Evolutionary conservation across 1,140 invertebrate species (phyloP).

Genomic region (Saxidomus purpurata): DNA sequence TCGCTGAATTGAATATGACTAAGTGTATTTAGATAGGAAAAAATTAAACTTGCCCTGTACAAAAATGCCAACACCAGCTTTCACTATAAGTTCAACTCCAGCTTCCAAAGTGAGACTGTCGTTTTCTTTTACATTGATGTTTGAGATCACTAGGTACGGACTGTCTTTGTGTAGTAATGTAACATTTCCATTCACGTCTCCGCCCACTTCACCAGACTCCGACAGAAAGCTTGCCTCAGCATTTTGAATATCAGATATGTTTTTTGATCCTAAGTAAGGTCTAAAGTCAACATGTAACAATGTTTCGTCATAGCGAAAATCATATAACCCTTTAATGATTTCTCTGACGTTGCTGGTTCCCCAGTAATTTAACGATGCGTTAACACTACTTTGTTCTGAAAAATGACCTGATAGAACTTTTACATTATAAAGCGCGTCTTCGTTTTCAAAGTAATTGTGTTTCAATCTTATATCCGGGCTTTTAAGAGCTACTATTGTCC

Average conservation of each 20-base stretch:
- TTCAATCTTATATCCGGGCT: background rate
- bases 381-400: background rate
- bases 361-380: constrained; percentile 52
- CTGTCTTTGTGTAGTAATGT: background rate
- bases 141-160: constrained; percentile 5
- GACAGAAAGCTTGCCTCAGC: background rate
- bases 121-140: constrained; percentile 5
- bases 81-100: constrained; percentile 2
- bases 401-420: background rate
- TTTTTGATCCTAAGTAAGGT: constrained; percentile 39
- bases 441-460: constrained; percentile 39
- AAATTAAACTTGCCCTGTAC: constrained; percentile 11
- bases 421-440: constrained; percentile 5
- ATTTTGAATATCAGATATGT: constrained; percentile 40
- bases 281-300: constrained; percentile 23
- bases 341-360: background rate
- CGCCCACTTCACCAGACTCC: constrained; percentile 7
- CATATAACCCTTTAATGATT: constrained; percentile 18
- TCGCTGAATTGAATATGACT: too few species aligned
- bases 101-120: constrained; percentile 17
- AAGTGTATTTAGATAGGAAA: too few species aligned
- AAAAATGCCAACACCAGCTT: background rate
- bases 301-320: background rate
- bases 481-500: background rate
- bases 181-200: background rate